Percentiles rank a stretch among this genome's conserved stretches.
Conservation (phyloP, 92 coral and sea anemone genomes). For the Anthopleura xanthogrammica region DNA sequence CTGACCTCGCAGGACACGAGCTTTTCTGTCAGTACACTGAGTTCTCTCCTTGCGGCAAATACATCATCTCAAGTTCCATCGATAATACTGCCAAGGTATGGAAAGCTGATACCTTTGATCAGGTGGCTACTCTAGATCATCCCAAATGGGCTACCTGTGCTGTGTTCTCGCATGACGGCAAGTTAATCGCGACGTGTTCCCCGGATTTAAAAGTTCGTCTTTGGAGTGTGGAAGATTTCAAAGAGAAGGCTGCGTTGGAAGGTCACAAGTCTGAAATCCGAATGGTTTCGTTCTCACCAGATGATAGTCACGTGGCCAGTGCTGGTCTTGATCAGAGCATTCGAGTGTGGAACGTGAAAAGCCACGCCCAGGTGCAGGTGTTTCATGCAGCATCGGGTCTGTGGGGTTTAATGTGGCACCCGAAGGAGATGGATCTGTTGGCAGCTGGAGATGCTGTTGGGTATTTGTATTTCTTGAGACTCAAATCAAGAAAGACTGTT, state of each 20-base stretch:
- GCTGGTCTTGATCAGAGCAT: slow-evolving; percentile 68
- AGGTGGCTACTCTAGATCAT: slow-evolving; percentile 51
- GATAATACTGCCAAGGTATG: slow-evolving; percentile 59
- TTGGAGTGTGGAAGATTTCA: slow-evolving; percentile 42
- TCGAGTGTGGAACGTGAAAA: slow-evolving; percentile 53
- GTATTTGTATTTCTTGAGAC: slow-evolving; percentile 48
- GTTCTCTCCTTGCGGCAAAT: slow-evolving; percentile 53
- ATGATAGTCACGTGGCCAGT: slow-evolving; percentile 54
- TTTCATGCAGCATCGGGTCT: slow-evolving; percentile 57
- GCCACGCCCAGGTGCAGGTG: slow-evolving; percentile 50
- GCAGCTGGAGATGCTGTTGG: slow-evolving; percentile 69
- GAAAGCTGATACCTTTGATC: slow-evolving; percentile 33
- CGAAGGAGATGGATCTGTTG: slow-evolving; percentile 27
- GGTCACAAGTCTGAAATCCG: slow-evolving; percentile 66
- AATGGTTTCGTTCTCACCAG: slow-evolving; percentile 58
- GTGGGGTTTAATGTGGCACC: slow-evolving; percentile 66
- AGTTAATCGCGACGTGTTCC: slow-evolving; percentile 56
- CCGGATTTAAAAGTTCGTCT: slow-evolving; percentile 50
- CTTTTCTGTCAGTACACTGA: slow-evolving; percentile 65
- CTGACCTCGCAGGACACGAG: slow-evolving; percentile 50
- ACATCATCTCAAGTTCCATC: slow-evolving; percentile 53
- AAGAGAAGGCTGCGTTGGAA: slow-evolving; percentile 23
- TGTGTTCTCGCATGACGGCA: slow-evolving; percentile 55
- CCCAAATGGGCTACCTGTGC: slow-evolving; percentile 65
- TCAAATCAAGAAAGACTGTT: slow-evolving; percentile 19